Evolutionary conservation across 2,113 vertebrate species (phyloP).

Genomic region (Pygoscelis adeliae): DNA sequence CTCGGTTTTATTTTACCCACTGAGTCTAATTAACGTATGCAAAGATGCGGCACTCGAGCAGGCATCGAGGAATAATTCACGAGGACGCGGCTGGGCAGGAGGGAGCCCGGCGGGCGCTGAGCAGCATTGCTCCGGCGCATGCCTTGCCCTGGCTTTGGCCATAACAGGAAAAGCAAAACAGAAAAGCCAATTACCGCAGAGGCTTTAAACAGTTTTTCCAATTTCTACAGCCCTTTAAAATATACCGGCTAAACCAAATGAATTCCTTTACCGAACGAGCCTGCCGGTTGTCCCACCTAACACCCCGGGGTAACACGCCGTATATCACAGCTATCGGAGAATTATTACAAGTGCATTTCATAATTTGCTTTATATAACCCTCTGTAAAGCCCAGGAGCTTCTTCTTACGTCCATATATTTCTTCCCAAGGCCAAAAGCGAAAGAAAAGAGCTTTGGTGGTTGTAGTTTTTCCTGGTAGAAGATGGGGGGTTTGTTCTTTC

Average conservation of each 20-base stretch:
- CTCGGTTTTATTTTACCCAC: neutral
- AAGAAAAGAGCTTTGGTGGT: fast-evolving
- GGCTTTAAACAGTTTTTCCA: neutral
- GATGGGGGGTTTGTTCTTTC: neutral
- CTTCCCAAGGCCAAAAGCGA: neutral
- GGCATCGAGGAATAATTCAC: neutral
- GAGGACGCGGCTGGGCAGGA: neutral
- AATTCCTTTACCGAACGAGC: neutral
- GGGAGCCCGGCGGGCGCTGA: neutral
- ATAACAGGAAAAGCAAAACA: fast-evolving
- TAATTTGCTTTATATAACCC: neutral
- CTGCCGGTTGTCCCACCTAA: neutral
- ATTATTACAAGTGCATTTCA: fast-evolving
- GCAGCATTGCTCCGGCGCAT: fast-evolving
- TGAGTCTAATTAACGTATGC: neutral
- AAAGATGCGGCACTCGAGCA: neutral
- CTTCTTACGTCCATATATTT: fast-evolving
- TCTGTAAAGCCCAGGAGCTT: fast-evolving
- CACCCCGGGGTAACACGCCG: fast-evolving
- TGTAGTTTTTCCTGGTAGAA: no score
- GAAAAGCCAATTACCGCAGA: neutral
- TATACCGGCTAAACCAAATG: fast-evolving
- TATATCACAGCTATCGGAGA: neutral
- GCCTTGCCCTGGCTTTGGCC: neutral
- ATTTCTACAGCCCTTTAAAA: neutral